These are phyloP conservation scores for Phrixothrix hirtus DNA, from an alignment of 2,888 invertebrate genomes.

Conservation along the genomic window DNA sequence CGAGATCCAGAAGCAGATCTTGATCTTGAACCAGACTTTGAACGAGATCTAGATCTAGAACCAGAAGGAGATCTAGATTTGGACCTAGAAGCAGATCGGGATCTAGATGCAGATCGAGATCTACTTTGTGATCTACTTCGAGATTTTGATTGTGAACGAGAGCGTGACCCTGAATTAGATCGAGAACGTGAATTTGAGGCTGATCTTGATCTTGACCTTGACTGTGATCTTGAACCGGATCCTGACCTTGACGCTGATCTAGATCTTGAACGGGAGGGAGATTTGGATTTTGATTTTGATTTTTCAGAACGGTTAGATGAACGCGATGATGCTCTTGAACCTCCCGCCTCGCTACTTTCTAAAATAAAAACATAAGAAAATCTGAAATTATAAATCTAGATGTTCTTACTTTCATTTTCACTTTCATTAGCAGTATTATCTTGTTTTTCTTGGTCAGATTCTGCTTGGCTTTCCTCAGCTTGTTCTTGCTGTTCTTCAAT, in stretches of 20 bases:
- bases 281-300: constrained; percentile 48
- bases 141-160: constrained; percentile 47
- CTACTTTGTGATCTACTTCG: constrained; percentile 45
- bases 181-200: constrained; percentile 38
- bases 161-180: constrained; percentile 38
- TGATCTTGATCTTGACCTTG: constrained; percentile 43
- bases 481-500: constrained; percentile 67
- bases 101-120: constrained; percentile 42
- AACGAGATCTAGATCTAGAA: constrained; percentile 34
- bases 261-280: constrained; percentile 40
- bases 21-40: constrained; percentile 43
- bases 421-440: constrained; percentile 50
- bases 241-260: constrained; percentile 34
- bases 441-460: constrained; percentile 54
- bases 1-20: constrained; percentile 43
- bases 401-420: constrained; percentile 42
- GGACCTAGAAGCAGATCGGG: constrained; percentile 43
- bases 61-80: constrained; percentile 44
- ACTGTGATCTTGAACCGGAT: constrained; percentile 44
- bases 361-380: constrained; percentile 31
- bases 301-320: constrained; percentile 53
- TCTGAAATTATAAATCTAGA: constrained; percentile 10
- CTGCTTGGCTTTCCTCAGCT: constrained; percentile 61
- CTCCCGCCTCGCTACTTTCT: constrained; percentile 53
- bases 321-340: constrained; percentile 40